Conservation (phyloP, 2,888 invertebrate species). For the Stratiomys singularior region DNA sequence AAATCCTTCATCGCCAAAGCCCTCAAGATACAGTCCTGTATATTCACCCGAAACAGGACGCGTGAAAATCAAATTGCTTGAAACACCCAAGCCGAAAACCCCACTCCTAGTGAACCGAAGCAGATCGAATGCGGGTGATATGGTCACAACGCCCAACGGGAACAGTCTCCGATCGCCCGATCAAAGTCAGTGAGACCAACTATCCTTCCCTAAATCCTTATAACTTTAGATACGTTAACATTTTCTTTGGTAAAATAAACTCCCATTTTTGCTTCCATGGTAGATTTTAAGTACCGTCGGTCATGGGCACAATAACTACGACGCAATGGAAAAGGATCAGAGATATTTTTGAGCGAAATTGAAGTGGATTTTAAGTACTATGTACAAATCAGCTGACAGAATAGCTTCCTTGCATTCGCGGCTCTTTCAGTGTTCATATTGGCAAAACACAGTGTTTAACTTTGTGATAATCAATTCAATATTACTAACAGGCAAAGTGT, state of each 20-base stretch:
- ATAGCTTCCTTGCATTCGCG: neutral
- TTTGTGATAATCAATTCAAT: too few species aligned
- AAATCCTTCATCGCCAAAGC: conserved; percentile 64
- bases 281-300: conserved; percentile 18
- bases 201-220: neutral
- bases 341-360: too few species aligned
- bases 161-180: conserved; percentile 42
- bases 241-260: conserved; percentile 10
- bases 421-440: too few species aligned
- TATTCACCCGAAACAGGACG: conserved; percentile 76
- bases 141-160: conserved; percentile 72
- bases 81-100: conserved; percentile 83
- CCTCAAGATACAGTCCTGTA: conserved; percentile 68
- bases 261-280: conserved; percentile 1
- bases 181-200: conserved; percentile 34
- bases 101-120: conserved; percentile 82
- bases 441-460: too few species aligned
- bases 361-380: too few species aligned
- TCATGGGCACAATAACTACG: neutral
- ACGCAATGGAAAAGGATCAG: neutral
- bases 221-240: conserved; percentile 9
- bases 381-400: neutral
- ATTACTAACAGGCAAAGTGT: too few species aligned
- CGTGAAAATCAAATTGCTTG: conserved; percentile 80
- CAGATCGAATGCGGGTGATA: conserved; percentile 79